These are phyloP conservation scores for Lontra canadensis DNA, from an alignment of 2,113 vertebrate genomes.

Conservation along the genomic window DNA sequence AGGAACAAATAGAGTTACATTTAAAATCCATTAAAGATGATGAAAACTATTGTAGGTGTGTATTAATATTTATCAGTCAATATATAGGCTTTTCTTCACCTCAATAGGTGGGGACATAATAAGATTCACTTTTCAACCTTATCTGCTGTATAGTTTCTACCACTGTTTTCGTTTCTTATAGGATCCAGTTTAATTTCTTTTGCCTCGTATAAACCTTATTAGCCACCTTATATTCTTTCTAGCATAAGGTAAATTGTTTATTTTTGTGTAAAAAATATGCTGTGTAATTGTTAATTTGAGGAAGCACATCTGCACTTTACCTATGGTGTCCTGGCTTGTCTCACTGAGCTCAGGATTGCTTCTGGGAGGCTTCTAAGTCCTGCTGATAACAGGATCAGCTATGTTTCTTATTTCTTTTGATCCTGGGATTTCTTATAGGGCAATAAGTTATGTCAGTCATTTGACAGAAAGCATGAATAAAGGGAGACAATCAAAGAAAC, in stretches of 20 bases:
- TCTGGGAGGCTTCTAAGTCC: not conserved
- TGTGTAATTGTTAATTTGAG: not conserved
- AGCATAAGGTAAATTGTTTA: not conserved
- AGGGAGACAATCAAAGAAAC: not conserved
- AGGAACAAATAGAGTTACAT: not conserved
- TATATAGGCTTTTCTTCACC: not conserved
- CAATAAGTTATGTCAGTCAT: not conserved
- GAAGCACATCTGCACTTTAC: not conserved
- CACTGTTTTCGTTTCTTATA: slow-evolving; percentile 1
- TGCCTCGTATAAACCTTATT: not conserved
- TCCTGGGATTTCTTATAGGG: not conserved
- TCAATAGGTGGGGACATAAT: not conserved
- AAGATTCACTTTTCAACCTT: not conserved
- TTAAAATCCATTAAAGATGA: slow-evolving; percentile 3
- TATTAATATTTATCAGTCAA: not conserved
- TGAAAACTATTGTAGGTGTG: not conserved
- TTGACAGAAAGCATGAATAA: not conserved
- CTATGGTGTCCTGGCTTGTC: not conserved
- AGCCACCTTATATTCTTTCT: not conserved
- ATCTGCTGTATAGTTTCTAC: not conserved
- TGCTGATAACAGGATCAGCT: not conserved
- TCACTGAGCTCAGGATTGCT: not conserved
- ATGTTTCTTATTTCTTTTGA: not conserved
- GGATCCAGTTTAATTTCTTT: not conserved
- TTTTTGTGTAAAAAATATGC: not conserved